These are phyloP conservation scores for Sarcophaga peregrina DNA, from an alignment of 1,140 invertebrate species.

Conservation along the genomic window DNA sequence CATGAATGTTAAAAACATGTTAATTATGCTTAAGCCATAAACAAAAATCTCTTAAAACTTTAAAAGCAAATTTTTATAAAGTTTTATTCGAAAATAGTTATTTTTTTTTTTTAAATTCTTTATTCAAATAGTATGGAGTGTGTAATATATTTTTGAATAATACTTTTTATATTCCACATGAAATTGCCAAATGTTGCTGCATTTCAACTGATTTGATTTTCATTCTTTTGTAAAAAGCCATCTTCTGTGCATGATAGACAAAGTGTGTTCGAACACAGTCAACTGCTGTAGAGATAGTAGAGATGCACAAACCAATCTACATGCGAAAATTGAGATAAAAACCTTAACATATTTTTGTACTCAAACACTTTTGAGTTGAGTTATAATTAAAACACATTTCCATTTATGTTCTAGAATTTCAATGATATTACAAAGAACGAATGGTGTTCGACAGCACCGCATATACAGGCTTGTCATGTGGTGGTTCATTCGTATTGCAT, in stretches of 20 bases:
- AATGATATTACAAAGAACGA: background rate
- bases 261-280: background rate
- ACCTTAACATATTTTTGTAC: background rate
- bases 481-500: background rate
- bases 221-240: background rate
- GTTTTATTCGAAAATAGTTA: no score
- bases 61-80: background rate
- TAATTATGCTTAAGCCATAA: no score
- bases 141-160: background rate
- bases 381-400: slow-evolving; percentile 9
- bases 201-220: slow-evolving; percentile 15
- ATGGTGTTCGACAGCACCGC: background rate
- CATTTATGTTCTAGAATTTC: slow-evolving; percentile 5
- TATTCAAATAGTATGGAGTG: background rate
- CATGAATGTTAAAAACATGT: no score
- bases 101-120: background rate
- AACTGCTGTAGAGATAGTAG: background rate
- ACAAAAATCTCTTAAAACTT: background rate
- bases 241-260: slow-evolving; percentile 9
- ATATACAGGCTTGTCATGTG: background rate
- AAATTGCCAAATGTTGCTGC: background rate
- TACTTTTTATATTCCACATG: background rate
- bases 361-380: background rate
- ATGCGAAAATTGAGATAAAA: background rate
- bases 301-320: slow-evolving; percentile 8